phyloP scores from a whole-genome alignment of 2,888 invertebrate species.

The Bellardia bayeri region DNA sequence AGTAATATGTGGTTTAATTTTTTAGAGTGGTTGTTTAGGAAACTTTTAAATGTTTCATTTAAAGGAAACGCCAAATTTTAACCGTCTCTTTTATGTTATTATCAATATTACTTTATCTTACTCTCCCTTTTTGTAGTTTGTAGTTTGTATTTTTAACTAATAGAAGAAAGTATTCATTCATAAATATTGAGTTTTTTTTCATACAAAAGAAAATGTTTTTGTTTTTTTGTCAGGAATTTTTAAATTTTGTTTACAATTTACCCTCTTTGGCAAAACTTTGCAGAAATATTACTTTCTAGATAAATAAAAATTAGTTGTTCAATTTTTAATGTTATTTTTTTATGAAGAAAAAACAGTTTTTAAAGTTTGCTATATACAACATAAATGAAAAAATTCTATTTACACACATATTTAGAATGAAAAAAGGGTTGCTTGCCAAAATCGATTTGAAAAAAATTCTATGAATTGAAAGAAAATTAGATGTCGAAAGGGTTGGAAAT shows the following conservation, averaged over 20 bases:
- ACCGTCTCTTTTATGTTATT: not conserved
- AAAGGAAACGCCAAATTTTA: too few relatives aligned
- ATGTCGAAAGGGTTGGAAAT: not conserved
- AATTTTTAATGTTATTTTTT: not conserved
- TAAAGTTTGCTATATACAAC: not conserved
- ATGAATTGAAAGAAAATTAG: not conserved
- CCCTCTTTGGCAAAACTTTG: not conserved
- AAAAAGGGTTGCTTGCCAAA: constrained; percentile 16
- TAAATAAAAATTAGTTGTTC: constrained; percentile 13
- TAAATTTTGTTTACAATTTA: not conserved
- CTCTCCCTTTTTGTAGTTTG: not conserved
- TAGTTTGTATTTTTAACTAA: not conserved
- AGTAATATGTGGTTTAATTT: too few relatives aligned
- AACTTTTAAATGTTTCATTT: too few relatives aligned
- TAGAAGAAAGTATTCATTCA: not conserved
- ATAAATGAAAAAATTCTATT: not conserved
- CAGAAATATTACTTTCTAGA: constrained; percentile 7
- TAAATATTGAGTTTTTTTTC: constrained; percentile 10
- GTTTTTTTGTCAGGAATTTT: not conserved
- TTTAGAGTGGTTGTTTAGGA: too few relatives aligned
- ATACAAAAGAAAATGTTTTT: constrained; percentile 4
- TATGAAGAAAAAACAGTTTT: not conserved
- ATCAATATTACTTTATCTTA: not conserved
- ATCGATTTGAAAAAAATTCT: constrained; percentile 7
- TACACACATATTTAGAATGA: not conserved